phyloP scores from a whole-genome alignment of 2,888 invertebrate species.

The Drosophila niveifrons region DNA sequence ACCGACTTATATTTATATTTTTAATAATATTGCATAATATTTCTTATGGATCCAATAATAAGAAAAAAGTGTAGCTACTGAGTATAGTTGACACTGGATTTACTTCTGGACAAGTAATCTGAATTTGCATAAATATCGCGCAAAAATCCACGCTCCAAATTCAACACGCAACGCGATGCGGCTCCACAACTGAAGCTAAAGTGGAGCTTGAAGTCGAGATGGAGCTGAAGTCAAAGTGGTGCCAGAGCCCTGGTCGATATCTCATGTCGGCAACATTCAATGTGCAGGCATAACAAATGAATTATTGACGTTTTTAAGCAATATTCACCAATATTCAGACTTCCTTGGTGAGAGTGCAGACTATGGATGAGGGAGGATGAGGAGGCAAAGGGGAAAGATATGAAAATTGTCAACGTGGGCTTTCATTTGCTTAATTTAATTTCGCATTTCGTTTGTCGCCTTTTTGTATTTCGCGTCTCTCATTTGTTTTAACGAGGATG shows the following conservation, averaged over 20 bases:
- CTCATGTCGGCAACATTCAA: slow-evolving; percentile 83
- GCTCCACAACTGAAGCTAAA: slow-evolving; percentile 11
- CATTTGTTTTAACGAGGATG: slow-evolving; percentile 72
- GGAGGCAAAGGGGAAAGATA: slow-evolving; percentile 53
- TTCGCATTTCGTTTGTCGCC: slow-evolving; percentile 62
- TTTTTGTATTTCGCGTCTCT: slow-evolving; percentile 65
- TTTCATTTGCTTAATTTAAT: slow-evolving; percentile 82
- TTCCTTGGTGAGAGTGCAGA: neutral
- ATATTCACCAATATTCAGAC: slow-evolving; percentile 83
- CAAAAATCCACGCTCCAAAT: slow-evolving; percentile 76
- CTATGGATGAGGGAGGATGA: too few species aligned
- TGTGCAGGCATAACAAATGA: slow-evolving; percentile 86
- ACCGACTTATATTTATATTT: too few species aligned
- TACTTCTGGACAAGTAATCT: slow-evolving; percentile 49
- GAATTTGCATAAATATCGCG: slow-evolving; percentile 75
- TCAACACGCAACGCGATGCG: slow-evolving; percentile 73
- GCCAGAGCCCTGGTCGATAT: slow-evolving; percentile 63
- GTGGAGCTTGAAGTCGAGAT: neutral
- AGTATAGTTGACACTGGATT: neutral
- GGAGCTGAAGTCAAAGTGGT: slow-evolving; percentile 5
- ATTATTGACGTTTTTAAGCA: slow-evolving; percentile 86
- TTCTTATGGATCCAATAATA: too few species aligned
- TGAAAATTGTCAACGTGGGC: slow-evolving; percentile 82
- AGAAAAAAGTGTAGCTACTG: too few species aligned
- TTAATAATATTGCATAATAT: too few species aligned